Base-by-base conservation (phyloP, 1,140 invertebrate species). In the Atopsyche davidsoni region DNA sequence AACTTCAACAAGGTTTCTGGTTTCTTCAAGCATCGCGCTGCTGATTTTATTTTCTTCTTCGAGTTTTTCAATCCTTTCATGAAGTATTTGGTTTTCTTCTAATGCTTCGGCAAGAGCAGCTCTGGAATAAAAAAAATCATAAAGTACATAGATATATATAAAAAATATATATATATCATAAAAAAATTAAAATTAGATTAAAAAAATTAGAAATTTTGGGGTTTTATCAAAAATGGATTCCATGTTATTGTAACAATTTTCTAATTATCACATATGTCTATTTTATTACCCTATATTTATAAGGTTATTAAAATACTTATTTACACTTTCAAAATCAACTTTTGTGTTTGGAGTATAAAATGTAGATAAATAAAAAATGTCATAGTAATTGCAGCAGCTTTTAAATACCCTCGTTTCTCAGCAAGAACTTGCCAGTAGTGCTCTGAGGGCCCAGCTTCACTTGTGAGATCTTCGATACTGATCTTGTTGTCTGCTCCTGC, bases 361-460 rank as follows among this genome's bases (percentile, higher is more conserved):
- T n/a, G n/a, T n/a, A n/a, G n/a, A n/a, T n/a, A n/a, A n/a, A n/a
- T n/a, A n/a, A n/a, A n/a, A n/a, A n/a, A n/a, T n/a, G n/a, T n/a
- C n/a, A n/a, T n/a, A n/a, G n/a, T n/a, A n/a, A n/a, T n/a, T n/a
- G n/a, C n/a, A n/a, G n/a, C n/a, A n/a, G n/a, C n/a, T n/a, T n/a
- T n/a, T n/a, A n/a, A n/a, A n/a, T 73, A 72, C 61, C 78, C 68
- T 21, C 81, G 72, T 49, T 77, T 79, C 64, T 83, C 82, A 44
- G 82, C 80, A 40, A 84, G 57, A 25, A 76, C 65, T 70, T 82
- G 61, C 82, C 82, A 86, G 62, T 85, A 85, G 53, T 78, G 77
- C 59, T 78, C 76, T 53, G 80, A 82, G 17, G 82, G 77, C 44
- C 74, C 64, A 42, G 71, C 64, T 52, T 79, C 76, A 36, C 76